phyloP scores from a whole-genome alignment of 2,797 vertebrate genomes.

The Sebastes iracundus region DNA sequence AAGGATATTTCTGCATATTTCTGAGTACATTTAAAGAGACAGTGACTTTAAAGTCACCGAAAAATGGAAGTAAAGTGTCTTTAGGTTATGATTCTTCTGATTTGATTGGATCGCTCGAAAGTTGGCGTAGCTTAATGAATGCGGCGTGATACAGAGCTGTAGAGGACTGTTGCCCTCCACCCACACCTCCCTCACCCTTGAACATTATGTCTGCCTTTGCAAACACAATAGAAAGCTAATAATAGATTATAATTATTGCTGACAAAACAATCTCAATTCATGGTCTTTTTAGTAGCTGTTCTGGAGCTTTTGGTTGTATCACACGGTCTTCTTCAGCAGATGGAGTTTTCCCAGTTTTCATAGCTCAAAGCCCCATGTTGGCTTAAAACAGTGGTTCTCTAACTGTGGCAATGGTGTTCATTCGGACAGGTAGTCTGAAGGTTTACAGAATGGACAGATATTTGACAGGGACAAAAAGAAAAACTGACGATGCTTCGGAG shows the following conservation, averaged over 20 bases:
- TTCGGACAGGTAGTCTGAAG: too few species aligned
- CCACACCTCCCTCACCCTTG: neutral
- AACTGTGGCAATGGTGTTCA: rapidly evolving
- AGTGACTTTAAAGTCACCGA: neutral
- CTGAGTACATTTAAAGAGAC: neutral
- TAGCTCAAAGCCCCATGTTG: neutral
- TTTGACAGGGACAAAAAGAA: too few species aligned
- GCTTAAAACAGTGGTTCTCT: too few species aligned
- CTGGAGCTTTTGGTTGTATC: neutral
- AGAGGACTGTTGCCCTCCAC: neutral
- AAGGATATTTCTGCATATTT: neutral
- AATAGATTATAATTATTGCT: neutral
- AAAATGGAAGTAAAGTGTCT: neutral
- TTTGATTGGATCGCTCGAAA: neutral
- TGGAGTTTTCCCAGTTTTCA: neutral
- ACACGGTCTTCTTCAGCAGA: neutral
- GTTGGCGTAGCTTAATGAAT: neutral
- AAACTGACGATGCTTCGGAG: too few species aligned
- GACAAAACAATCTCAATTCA: neutral
- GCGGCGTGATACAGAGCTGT: neutral
- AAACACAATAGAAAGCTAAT: neutral
- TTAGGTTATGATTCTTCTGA: neutral
- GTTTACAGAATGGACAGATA: too few species aligned
- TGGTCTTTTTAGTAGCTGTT: neutral
- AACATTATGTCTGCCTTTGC: neutral